Evolutionary conservation across 1,140 invertebrate species (phyloP), one percentile per base, ranked within the genome.

Genomic region (Drosophila melanica): DNA sequence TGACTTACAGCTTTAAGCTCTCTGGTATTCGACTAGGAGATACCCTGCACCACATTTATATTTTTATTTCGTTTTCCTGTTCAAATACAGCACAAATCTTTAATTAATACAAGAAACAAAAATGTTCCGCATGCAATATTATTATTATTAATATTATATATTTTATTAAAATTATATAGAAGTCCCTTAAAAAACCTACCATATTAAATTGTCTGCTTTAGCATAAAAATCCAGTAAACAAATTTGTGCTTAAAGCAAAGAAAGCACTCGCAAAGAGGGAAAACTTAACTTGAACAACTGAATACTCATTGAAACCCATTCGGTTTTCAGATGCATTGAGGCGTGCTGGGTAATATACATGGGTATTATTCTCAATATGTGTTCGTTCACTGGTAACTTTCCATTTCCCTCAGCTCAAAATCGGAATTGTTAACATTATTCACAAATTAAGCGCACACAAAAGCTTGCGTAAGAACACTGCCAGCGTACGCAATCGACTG

Each of bases 251-350:
- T 41, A 62, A 47, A 65, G 64, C 65, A 27, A 11, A 44, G 59
- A 27, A 44, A 39, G 60, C 59, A 50, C 12, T 39, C 35, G 47
- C 42, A 64, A 59, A 63, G n/a, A 69, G 64, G 39, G 69, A 74
- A 77, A 77, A 77, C 85, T 80, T 77, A 60, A 64, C 70, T 73
- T 45, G 47, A 66, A 47, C 66, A 71, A 53, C 39, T 67, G 55
- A 42, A 53, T 47, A 47, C 20, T 53, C 58, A 76, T 84, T 79
- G 72, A 68, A 80, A 67, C 64, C 30, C 80, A 84, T 57, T 27
- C 53, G 37, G 57, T 35, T 27, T 63, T 16, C 20, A 51, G 66
- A 51, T 30, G 58, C 66, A 69, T 54, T 69, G 45, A 68, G 42
- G 12, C 47, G 65, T 62, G 66, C 12, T 45, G 54, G 39, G 30